Evolutionary conservation across 2,888 invertebrate genomes (phyloP).

Genomic region (Idaea aversata): DNA sequence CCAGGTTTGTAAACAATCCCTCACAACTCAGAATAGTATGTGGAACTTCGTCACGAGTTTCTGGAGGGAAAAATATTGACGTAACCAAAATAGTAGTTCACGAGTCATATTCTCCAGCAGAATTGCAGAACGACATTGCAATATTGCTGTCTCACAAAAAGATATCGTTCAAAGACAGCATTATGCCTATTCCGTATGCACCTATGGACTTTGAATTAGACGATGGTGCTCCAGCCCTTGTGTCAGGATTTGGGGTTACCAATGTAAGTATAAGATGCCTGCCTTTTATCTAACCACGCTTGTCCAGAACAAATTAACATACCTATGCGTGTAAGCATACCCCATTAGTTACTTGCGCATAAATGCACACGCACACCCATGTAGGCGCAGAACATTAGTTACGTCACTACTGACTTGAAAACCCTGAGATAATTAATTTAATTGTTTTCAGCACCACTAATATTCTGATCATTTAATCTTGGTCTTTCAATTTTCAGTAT

Average conservation of each 20-base stretch:
- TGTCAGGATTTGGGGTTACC: constrained; percentile 66
- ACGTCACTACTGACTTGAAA: no score
- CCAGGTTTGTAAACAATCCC: constrained; percentile 27
- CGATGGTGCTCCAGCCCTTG: constrained; percentile 56
- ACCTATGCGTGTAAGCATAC: no score
- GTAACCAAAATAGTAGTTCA: constrained; percentile 50
- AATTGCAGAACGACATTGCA: constrained; percentile 63
- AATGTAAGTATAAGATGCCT: constrained; percentile 37
- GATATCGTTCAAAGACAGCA: constrained; percentile 46
- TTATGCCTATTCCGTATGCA: constrained; percentile 50
- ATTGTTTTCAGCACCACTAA: not conserved
- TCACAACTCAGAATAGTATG: constrained; percentile 48
- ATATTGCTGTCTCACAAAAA: constrained; percentile 45
- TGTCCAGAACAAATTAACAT: no score
- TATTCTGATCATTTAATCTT: not conserved
- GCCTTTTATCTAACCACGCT: no score
- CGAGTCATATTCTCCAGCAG: constrained; percentile 44
- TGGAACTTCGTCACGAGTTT: constrained; percentile 50
- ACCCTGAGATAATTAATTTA: not conserved
- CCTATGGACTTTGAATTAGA: constrained; percentile 38
- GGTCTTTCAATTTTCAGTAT: constrained; percentile 45
- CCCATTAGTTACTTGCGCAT: no score
- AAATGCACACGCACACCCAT: no score
- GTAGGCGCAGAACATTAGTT: no score
- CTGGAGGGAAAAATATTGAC: constrained; percentile 56